A percentile compares a stretch with the other conserved stretches of the same genome.
phyloP scores from a whole-genome alignment of 2,888 invertebrate species.

The Noctua pronuba region DNA sequence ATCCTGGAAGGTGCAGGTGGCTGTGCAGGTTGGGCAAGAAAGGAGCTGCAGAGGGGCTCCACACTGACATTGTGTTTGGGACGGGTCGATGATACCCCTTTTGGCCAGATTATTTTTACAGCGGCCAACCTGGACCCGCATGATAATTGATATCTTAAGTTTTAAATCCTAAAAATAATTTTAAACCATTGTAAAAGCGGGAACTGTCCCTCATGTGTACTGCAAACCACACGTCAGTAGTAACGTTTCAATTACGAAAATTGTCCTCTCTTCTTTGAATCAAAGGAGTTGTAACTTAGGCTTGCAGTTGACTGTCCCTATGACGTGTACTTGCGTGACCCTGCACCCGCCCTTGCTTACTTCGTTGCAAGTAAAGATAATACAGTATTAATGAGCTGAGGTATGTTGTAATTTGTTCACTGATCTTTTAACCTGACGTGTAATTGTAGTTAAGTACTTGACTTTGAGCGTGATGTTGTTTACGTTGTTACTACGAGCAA shows the following conservation, averaged over 20 bases:
- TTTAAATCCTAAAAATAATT: too few relatives aligned
- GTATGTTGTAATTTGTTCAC: conserved; percentile 42
- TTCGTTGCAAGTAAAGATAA: conserved; percentile 17
- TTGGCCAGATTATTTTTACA: too few relatives aligned
- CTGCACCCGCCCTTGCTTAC: conserved; percentile 44
- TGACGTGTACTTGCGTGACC: conserved; percentile 39
- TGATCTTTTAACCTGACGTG: conserved; percentile 56
- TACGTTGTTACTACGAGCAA: conserved; percentile 2
- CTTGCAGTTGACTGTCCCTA: conserved; percentile 5
- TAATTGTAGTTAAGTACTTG: conserved; percentile 42
- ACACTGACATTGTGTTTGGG: too few relatives aligned
- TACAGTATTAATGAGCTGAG: conserved; percentile 34
- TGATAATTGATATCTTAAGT: too few relatives aligned
- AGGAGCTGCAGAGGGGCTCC: too few relatives aligned
- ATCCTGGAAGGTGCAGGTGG: too few relatives aligned
- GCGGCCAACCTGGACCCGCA: too few relatives aligned
- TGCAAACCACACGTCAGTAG: too few relatives aligned
- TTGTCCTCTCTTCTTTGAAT: not conserved
- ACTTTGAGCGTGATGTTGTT: conserved; percentile 29
- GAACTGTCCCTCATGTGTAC: not conserved
- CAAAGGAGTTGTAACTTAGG: not conserved
- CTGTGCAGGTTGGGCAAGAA: too few relatives aligned
- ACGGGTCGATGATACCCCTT: too few relatives aligned
- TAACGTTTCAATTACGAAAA: not conserved
- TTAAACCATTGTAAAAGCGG: not conserved